Percentiles rank a stretch among this genome's conserved stretches.
Conservation (phyloP, 2,797 vertebrate genomes). For the Poecile montanus region DNA sequence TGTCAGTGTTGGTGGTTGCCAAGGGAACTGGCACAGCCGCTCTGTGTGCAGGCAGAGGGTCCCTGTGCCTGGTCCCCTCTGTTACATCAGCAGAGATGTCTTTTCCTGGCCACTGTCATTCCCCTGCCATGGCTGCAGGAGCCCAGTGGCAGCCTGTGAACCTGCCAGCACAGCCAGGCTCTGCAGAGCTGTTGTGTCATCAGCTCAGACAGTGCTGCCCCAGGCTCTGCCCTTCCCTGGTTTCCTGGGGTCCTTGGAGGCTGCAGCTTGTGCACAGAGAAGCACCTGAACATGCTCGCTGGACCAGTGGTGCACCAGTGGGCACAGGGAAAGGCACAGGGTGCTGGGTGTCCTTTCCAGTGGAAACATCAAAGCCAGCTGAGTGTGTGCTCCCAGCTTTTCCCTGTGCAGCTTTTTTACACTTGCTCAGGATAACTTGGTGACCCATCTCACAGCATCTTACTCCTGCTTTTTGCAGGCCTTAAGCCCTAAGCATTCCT, state of each 20-base stretch:
- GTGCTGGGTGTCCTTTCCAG: background rate
- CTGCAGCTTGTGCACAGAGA: background rate
- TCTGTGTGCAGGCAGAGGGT: background rate
- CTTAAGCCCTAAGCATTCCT: background rate
- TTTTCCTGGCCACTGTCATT: background rate
- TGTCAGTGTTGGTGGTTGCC: conserved; percentile 20
- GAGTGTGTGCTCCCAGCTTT: background rate
- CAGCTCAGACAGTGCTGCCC: background rate
- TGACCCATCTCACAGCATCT: background rate
- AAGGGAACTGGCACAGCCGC: conserved; percentile 55
- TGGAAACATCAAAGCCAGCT: background rate
- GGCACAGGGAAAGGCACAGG: background rate
- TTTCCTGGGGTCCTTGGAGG: background rate
- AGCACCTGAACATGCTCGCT: background rate
- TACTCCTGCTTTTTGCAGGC: background rate
- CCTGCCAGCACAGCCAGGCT: background rate
- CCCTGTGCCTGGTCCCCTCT: background rate
- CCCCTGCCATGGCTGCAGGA: background rate
- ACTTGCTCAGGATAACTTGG: background rate
- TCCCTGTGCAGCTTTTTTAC: background rate
- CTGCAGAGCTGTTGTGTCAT: background rate
- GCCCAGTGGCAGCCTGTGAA: background rate
- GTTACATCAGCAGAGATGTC: background rate
- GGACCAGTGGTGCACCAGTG: background rate
- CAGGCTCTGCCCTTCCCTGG: background rate